Base-by-base conservation (phyloP, 2,113 vertebrate genomes). In the Dermatemys mawii region DNA sequence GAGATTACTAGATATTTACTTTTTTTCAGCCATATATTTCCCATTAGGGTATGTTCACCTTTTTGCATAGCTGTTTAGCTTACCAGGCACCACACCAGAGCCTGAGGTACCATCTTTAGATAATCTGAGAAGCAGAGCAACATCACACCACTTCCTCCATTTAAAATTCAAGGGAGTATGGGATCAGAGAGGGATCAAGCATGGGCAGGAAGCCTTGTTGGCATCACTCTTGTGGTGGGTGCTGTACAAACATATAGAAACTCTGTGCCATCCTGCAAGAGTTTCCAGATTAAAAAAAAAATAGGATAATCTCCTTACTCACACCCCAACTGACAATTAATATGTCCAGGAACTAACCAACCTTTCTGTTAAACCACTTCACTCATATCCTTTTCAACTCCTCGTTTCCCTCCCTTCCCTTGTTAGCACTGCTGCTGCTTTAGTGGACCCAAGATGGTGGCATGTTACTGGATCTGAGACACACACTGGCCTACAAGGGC, bases 21-120 rank as follows among this genome's bases (percentile, higher is more conserved):
- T 84, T 92, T 92, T 95, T 92, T 63, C 91, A 94, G 94, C 84
- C 90, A 96, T 92, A 93, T 96, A 92, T 95, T 83, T 90, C 86
- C 91, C 86, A 94, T 91, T 90, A 96, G 92, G 92, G 91, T 93
- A 86, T 5, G 2, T 78, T 79, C 12, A 41, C 22, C 41, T 83
- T 11, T 44, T 38, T 76, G 50, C 46, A 38, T 50, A 24, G 79
- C 89, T 0, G 27, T 83, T 88, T 94, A 19, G 0, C 0, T 38
- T 95, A 95, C 73, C 94, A 92, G 90, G 76, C 5, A 0, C 57
- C 60, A 84, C 51, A 86, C 78, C 27, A 88, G 35, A 92, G 50
- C 94, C 82, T 63, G 90, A 93, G 96, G 93, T 86, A 94, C 89
- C 83, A 48, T 81, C 93, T 95, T 96, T 84, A 88, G 88, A 93